Evolutionary conservation across 2,888 invertebrate genomes (phyloP), one percentile per base, ranked within the genome.

Genomic region (Tachystola acroxantha): DNA sequence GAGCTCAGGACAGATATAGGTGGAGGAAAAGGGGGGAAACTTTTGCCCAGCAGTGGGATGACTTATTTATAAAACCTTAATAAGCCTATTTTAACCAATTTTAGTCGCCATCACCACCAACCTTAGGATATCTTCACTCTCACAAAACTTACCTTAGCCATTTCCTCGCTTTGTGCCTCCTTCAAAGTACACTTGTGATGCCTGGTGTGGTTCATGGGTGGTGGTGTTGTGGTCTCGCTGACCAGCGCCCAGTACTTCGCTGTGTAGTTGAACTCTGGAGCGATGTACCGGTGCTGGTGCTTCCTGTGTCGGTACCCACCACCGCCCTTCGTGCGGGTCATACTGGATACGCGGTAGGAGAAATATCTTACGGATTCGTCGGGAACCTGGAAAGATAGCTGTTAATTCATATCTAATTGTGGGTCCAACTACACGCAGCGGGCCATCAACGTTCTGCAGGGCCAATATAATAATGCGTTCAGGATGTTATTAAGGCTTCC

Each of bases 171-270:
- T 34, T 79, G 82, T 4, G 69, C 72, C 29, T 82, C 81, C 39
- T 79, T 81, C 37, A 85, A 59, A 22, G 82, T 80, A 46, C 86
- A 86, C 52, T 85, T 85, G 41, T 70, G 72, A 39, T 81, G 77
- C 42, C 79, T 82, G 10, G 64, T 77, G 10, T 47, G 53, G 34
- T 82, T 79, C 0, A 57, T 41, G 1, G 69, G 54, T 0, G 77
- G 68, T 1, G 69, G 53, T 1, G 69, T 64, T 0, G 85, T 81
- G 3, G 82, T 79, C 55, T 85, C 85, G 40, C 84, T 84, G 40
- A 84, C 80, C 10, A 85, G 49, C 0, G 85, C 82, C 86, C 85
- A 85, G 53, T 86, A 85, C 35, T 80, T 79, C 2, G 79, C 82
- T 0, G 86, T 85, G 48, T 80, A 76, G 58, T 85, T 85, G 39